These are phyloP conservation scores for Hydrolagus affinis DNA, from an alignment of 2,113 vertebrate genomes.

Conservation along the genomic window DNA sequence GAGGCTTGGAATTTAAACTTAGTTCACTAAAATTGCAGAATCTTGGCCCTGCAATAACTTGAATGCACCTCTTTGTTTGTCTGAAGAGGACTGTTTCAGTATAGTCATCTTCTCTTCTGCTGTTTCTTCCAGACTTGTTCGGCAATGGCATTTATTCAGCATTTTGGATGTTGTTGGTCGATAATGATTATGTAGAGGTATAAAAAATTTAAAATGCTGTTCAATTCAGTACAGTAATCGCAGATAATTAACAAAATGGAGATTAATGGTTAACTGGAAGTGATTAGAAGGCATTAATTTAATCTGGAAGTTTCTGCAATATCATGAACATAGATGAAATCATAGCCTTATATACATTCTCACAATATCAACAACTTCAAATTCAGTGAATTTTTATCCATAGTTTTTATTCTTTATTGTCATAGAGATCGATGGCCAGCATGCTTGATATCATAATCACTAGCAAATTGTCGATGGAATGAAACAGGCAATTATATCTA, in stretches of 20 bases:
- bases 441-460: background rate
- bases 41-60: background rate
- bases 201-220: background rate
- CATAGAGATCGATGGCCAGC: background rate
- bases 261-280: background rate
- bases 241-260: constrained; percentile 9
- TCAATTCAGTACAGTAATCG: background rate
- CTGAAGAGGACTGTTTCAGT: background rate
- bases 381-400: background rate
- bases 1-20: background rate
- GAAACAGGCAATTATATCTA: background rate
- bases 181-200: background rate
- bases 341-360: background rate
- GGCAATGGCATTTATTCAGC: background rate
- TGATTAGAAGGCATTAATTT: background rate
- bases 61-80: background rate
- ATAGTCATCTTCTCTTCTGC: background rate
- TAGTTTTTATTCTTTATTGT: background rate
- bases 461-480: background rate
- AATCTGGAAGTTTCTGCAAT: background rate
- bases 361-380: background rate
- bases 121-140: background rate
- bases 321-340: background rate
- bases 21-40: background rate
- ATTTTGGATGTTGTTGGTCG: background rate